phyloP scores from a whole-genome alignment of 2,888 invertebrate species.

The Thymelicus lineola region DNA sequence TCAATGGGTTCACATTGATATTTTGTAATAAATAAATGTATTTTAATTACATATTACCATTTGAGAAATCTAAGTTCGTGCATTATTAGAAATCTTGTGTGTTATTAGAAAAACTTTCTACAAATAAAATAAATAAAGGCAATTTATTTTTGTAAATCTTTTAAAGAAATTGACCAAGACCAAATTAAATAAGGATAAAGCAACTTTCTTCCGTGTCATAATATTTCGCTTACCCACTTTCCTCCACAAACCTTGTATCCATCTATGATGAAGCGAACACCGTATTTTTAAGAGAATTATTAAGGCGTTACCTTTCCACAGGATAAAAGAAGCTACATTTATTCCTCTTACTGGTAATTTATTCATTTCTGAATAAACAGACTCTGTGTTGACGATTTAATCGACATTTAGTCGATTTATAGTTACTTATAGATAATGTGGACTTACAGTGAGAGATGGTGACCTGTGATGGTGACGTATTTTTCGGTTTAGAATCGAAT shows the following conservation, averaged over 20 bases:
- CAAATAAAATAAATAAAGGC: too few species aligned
- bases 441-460: too few species aligned
- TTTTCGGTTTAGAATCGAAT: too few species aligned
- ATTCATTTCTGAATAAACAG: constrained; percentile 22
- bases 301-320: constrained; percentile 1
- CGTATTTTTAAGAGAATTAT: constrained; percentile 2
- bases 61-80: too few species aligned
- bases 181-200: not conserved
- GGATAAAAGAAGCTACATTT: constrained; percentile 6
- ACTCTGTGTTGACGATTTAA: constrained; percentile 5
- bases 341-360: constrained; percentile 16
- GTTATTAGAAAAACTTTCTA: too few species aligned
- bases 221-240: not conserved
- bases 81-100: too few species aligned
- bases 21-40: too few species aligned
- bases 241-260: constrained; percentile 8
- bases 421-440: not conserved
- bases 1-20: too few species aligned
- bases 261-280: not conserved
- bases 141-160: too few species aligned
- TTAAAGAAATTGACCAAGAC: not conserved
- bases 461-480: too few species aligned
- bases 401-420: constrained; percentile 12
- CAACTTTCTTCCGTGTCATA: not conserved
- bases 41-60: too few species aligned